These are phyloP conservation scores for Myripristis jacobus DNA, from an alignment of 2,797 vertebrate species.

Conservation along the genomic window DNA sequence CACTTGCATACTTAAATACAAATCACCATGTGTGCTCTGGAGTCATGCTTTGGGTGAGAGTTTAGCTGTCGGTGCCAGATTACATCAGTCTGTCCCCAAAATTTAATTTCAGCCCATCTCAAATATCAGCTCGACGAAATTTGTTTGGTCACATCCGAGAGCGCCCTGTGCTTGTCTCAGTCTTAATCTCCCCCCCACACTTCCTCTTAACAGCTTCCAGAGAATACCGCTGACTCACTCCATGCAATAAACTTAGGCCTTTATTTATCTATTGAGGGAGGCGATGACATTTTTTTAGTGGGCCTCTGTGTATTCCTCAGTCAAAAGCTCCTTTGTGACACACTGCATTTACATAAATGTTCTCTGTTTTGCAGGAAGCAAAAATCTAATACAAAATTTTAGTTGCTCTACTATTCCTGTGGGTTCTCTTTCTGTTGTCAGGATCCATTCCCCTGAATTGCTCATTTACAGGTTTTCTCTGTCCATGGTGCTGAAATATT, in stretches of 20 bases:
- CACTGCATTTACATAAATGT: neutral
- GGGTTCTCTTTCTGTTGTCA: too few relatives aligned
- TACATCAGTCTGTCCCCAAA: neutral
- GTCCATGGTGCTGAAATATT: constrained; percentile 19
- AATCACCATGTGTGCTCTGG: too few relatives aligned
- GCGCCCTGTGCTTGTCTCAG: neutral
- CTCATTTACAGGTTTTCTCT: neutral
- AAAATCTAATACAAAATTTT: too few relatives aligned
- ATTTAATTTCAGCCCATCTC: neutral
- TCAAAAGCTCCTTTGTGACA: neutral
- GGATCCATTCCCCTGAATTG: too few relatives aligned
- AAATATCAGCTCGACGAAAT: neutral
- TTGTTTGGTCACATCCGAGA: neutral
- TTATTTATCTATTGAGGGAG: constrained; percentile 8
- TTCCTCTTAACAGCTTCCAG: constrained; percentile 1
- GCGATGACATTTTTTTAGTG: neutral
- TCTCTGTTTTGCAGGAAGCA: neutral
- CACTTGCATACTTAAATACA: too few relatives aligned
- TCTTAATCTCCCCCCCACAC: neutral
- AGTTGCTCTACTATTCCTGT: too few relatives aligned
- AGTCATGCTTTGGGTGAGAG: neutral
- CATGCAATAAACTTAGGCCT: constrained; percentile 8
- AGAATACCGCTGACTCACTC: constrained; percentile 35
- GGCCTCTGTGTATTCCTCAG: neutral
- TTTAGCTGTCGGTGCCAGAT: neutral